Conservation (phyloP, 2,888 invertebrate genomes). For the Metallyticus violacea region DNA sequence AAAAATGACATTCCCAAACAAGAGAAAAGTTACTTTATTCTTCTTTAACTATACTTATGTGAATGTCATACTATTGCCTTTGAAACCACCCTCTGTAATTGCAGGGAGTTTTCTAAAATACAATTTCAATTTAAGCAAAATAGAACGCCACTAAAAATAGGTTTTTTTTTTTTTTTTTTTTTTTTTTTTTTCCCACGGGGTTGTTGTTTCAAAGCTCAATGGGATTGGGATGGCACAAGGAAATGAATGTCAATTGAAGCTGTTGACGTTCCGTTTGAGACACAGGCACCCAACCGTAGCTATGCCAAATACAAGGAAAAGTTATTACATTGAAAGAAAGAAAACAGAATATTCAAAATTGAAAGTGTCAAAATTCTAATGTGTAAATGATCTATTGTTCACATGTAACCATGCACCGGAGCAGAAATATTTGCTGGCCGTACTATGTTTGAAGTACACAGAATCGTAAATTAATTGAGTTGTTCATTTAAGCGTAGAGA, state of each 20-base stretch:
- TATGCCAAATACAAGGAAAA: neutral
- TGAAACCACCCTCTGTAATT: neutral
- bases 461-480: too few relatives aligned
- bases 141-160: neutral
- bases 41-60: too few relatives aligned
- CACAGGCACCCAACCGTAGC: neutral
- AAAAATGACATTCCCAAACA: too few relatives aligned
- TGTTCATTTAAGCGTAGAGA: too few relatives aligned
- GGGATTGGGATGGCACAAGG: neutral
- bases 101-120: neutral
- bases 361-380: neutral
- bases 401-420: neutral
- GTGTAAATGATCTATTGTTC: neutral
- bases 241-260: neutral
- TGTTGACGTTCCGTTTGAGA: neutral
- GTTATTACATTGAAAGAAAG: too few relatives aligned
- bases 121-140: neutral
- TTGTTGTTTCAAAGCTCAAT: neutral
- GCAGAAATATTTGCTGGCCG: too few relatives aligned
- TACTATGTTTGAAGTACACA: too few relatives aligned
- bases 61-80: neutral
- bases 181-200: neutral
- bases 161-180: too few relatives aligned
- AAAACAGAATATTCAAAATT: neutral
- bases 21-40: too few relatives aligned